Percentiles rank a stretch among this genome's conserved stretches.
phyloP scores from a whole-genome alignment of 2,888 invertebrate genomes.

The Cantharis rufa region DNA sequence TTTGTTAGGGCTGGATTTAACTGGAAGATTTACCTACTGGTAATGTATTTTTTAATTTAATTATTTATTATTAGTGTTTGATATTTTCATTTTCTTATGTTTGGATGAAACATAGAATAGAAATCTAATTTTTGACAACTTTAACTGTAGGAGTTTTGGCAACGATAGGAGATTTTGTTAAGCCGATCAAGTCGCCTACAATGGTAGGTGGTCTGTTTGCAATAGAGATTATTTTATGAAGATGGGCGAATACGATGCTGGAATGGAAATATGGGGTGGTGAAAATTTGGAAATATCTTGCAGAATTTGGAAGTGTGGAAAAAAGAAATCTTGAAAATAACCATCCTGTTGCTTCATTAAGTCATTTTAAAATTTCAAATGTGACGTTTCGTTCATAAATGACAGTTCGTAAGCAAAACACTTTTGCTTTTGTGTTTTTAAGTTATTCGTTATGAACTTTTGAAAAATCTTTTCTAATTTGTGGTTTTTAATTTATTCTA shows the following conservation, averaged over 20 bases:
- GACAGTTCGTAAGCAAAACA: too few species aligned
- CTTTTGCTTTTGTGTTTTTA: too few species aligned
- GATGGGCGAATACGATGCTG: conserved; percentile 90
- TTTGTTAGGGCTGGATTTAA: conserved; percentile 95
- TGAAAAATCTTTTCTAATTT: too few species aligned
- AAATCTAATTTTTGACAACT: too few species aligned
- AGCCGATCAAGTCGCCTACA: conserved; percentile 88
- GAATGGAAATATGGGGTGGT: conserved; percentile 98
- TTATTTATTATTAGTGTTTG: conserved; percentile 46
- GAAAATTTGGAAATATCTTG: conserved; percentile 98
- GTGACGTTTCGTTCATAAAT: too few species aligned
- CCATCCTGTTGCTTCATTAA: too few species aligned
- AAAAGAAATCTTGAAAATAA: too few species aligned
- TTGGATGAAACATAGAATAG: too few species aligned
- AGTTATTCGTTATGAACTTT: too few species aligned
- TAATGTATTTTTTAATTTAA: conserved; percentile 44
- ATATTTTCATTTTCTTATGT: too few species aligned
- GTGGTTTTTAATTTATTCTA: too few species aligned
- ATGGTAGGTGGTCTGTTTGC: conserved; percentile 99
- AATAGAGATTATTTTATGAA: conserved; percentile 81
- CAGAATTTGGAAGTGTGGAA: conserved; percentile 98
- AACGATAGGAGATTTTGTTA: conserved; percentile 70
- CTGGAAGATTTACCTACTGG: conserved; percentile 84
- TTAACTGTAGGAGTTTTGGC: conserved; percentile 50
- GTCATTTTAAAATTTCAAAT: too few species aligned